Conservation (phyloP, 2,797 vertebrate species). For the Adrianichthys oophorus region DNA sequence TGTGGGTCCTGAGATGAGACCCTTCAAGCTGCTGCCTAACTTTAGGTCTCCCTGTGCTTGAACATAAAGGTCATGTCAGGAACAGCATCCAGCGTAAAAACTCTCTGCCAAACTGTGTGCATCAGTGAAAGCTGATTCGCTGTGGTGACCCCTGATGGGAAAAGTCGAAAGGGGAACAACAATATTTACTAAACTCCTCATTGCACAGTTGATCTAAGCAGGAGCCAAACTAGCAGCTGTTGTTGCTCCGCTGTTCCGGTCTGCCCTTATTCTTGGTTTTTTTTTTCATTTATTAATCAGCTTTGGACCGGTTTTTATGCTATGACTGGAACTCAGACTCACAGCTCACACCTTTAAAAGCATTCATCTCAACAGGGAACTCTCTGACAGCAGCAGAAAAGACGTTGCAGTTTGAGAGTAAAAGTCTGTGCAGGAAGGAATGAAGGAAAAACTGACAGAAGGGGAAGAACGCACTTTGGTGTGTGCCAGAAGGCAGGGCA, state of each 20-base stretch:
- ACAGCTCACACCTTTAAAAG: slow-evolving; percentile 21
- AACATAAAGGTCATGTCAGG: too few species aligned
- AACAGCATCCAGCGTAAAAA: too few species aligned
- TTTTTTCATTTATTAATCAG: slow-evolving; percentile 27
- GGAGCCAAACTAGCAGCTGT: background rate
- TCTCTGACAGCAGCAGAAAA: slow-evolving; percentile 23
- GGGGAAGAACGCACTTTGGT: background rate
- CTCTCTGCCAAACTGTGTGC: too few species aligned
- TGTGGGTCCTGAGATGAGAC: too few species aligned
- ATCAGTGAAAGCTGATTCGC: too few species aligned
- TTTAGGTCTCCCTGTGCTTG: too few species aligned
- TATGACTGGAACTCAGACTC: slow-evolving; percentile 33
- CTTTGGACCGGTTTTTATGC: slow-evolving; percentile 26
- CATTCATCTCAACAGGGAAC: slow-evolving; percentile 33
- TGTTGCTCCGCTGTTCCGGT: background rate
- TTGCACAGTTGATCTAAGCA: too few species aligned
- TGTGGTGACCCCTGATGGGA: too few species aligned
- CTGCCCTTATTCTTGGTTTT: slow-evolving; percentile 15
- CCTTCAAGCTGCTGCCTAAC: too few species aligned
- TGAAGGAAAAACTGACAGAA: background rate
- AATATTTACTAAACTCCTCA: too few species aligned
- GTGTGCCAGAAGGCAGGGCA: background rate
- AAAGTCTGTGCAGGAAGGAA: slow-evolving; percentile 1
- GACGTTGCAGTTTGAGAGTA: slow-evolving; percentile 4
- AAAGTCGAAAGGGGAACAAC: too few species aligned